A percentile compares a stretch with the other conserved stretches of the same genome.
Evolutionary conservation across 2,113 vertebrate species (phyloP).

Genomic region (Maccullochella peelii): DNA sequence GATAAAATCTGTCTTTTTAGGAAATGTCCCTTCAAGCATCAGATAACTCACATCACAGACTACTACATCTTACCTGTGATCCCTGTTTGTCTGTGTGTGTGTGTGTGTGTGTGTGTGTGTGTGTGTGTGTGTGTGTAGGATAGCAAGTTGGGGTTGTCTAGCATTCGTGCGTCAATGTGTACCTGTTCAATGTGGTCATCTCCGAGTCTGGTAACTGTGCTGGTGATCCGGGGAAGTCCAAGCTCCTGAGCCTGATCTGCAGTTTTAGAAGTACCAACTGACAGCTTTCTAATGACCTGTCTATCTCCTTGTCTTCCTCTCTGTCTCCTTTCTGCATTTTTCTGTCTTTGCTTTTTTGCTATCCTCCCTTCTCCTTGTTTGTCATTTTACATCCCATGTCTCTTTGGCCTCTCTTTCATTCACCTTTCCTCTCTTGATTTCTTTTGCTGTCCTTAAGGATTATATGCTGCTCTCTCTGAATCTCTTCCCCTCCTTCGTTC

Average conservation of each 20-base stretch:
- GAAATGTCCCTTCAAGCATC: constrained; percentile 19
- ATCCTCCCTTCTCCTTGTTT: too few relatives aligned
- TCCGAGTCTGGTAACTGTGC: background rate
- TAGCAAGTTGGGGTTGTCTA: background rate
- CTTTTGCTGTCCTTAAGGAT: background rate
- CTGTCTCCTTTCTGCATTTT: too few relatives aligned
- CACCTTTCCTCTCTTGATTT: background rate
- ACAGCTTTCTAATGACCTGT: constrained; percentile 16
- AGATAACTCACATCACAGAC: background rate
- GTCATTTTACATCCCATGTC: background rate
- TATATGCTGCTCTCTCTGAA: background rate
- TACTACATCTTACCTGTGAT: background rate
- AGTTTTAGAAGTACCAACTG: background rate
- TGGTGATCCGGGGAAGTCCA: background rate
- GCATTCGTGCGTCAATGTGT: background rate
- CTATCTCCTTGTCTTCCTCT: too few relatives aligned
- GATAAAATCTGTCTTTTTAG: constrained; percentile 27
- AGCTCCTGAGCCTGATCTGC: background rate
- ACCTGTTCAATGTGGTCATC: background rate
- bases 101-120: background rate
- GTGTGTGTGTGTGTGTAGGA: background rate
- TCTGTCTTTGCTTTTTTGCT: too few relatives aligned
- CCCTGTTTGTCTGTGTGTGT: background rate
- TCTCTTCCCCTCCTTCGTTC: background rate
- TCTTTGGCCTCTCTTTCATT: background rate